phyloP scores from a whole-genome alignment of 2,797 vertebrate species.

The Denticeps clupeoides region DNA sequence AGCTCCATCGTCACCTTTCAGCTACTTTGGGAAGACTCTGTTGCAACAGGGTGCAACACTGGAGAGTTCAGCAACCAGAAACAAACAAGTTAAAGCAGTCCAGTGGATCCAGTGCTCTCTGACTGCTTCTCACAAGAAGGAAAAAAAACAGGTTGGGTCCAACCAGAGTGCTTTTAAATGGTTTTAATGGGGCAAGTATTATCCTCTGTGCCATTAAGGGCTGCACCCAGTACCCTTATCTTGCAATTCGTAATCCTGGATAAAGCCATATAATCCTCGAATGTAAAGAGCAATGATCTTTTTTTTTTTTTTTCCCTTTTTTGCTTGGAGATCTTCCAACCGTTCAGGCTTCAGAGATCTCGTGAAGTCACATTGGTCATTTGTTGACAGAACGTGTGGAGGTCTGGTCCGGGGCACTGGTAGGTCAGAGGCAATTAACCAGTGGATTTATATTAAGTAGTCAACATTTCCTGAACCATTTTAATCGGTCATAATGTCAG shows the following conservation, averaged over 20 bases:
- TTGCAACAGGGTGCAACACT: too few relatives aligned
- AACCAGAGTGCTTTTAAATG: slow-evolving; percentile 48
- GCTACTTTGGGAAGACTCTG: too few relatives aligned
- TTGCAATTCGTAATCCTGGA: slow-evolving; percentile 57
- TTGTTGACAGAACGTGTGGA: too few relatives aligned
- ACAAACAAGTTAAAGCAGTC: neutral
- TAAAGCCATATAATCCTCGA: slow-evolving; percentile 59
- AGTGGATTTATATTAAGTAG: too few relatives aligned
- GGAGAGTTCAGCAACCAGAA: too few relatives aligned
- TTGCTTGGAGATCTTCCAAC: slow-evolving; percentile 13
- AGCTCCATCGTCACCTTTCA: too few relatives aligned
- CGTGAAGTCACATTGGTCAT: too few relatives aligned
- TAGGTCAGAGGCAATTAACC: too few relatives aligned
- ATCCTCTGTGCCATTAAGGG: slow-evolving; percentile 47
- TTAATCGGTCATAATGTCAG: too few relatives aligned
- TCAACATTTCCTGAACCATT: too few relatives aligned
- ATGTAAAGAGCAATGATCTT: slow-evolving; percentile 43
- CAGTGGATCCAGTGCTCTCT: slow-evolving; percentile 9
- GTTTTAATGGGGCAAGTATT: slow-evolving; percentile 45
- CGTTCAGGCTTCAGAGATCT: slow-evolving; percentile 21
- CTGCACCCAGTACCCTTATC: slow-evolving; percentile 27
- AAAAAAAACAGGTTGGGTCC: slow-evolving; percentile 24
- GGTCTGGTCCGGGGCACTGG: too few relatives aligned
- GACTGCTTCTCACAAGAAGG: slow-evolving; percentile 19
- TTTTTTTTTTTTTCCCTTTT: too few relatives aligned